Percentiles rank a stretch among this genome's conserved stretches.
Conservation (phyloP, 1,140 invertebrate genomes). For the Drosophila ambigua region DNA sequence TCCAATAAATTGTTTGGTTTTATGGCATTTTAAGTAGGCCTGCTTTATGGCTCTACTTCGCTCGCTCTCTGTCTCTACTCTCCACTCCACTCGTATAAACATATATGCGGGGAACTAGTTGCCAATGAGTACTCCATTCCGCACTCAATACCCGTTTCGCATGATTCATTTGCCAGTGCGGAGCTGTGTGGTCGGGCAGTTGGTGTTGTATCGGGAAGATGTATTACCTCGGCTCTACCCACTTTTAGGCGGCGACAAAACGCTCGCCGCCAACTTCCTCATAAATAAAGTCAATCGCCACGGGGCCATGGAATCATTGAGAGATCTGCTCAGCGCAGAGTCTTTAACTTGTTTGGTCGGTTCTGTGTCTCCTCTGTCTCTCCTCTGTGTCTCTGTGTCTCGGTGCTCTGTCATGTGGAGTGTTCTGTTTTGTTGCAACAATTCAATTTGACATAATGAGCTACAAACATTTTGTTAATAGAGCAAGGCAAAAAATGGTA, state of each 20-base stretch:
- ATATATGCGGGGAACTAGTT: slow-evolving; percentile 9
- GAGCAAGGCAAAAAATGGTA: neutral
- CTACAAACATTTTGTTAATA: slow-evolving; percentile 64
- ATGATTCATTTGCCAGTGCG: slow-evolving; percentile 61
- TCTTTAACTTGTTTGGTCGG: slow-evolving; percentile 56
- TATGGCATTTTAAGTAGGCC: slow-evolving; percentile 83
- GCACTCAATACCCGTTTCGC: neutral
- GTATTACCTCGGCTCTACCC: slow-evolving; percentile 68
- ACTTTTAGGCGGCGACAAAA: slow-evolving; percentile 75
- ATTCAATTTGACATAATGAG: slow-evolving; percentile 83
- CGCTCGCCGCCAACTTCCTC: slow-evolving; percentile 66
- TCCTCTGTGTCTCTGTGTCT: slow-evolving; percentile 13
- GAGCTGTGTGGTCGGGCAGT: slow-evolving; percentile 61
- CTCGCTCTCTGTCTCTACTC: slow-evolving; percentile 15
- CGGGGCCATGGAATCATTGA: neutral
- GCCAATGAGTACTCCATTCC: slow-evolving; percentile 6
- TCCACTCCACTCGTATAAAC: neutral
- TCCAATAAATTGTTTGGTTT: slow-evolving; percentile 81
- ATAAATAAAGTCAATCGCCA: slow-evolving; percentile 25
- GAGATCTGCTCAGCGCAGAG: slow-evolving; percentile 37
- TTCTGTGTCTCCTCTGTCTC: slow-evolving; percentile 24
- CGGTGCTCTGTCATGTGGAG: neutral
- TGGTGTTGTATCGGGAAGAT: slow-evolving; percentile 33
- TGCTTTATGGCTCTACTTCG: slow-evolving; percentile 61
- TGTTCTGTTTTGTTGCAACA: slow-evolving; percentile 47